These are phyloP conservation scores for Agrypnus murinus DNA, from an alignment of 2,888 invertebrate genomes.

Conservation along the genomic window DNA sequence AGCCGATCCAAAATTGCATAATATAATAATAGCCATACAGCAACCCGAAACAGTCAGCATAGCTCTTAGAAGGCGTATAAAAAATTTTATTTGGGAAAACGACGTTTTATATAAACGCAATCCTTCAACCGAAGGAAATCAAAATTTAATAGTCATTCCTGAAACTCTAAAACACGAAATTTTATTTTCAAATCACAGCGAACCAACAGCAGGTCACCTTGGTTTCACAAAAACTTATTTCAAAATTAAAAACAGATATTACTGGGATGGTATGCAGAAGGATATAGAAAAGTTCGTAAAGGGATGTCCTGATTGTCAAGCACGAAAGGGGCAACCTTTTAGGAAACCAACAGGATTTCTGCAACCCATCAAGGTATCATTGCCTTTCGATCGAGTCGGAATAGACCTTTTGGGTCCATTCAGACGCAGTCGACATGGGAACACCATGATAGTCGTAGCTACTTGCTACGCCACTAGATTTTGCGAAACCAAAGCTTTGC, in stretches of 20 bases:
- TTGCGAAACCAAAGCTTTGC: conserved; percentile 14
- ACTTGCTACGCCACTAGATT: conserved; percentile 59
- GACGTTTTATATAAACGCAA: neutral
- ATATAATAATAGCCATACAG: too few species aligned
- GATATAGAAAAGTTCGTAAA: conserved; percentile 48
- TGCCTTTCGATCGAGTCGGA: conserved; percentile 35
- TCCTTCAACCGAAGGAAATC: too few species aligned
- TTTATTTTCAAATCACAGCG: conserved; percentile 26
- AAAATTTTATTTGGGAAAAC: conserved; percentile 1
- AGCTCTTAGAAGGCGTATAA: too few species aligned
- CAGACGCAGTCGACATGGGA: too few species aligned
- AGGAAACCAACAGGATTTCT: conserved; percentile 40
- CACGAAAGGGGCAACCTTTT: conserved; percentile 33
- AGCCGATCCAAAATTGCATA: conserved; percentile 28
- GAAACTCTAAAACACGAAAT: neutral
- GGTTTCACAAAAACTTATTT: conserved; percentile 26
- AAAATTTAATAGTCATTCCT: too few species aligned
- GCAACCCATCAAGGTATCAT: conserved; percentile 32
- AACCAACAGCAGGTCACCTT: conserved; percentile 36
- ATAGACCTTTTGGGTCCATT: conserved; percentile 36
- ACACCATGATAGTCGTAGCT: conserved; percentile 49
- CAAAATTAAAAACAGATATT: conserved; percentile 42
- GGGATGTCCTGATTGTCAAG: conserved; percentile 47
- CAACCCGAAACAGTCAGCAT: too few species aligned
- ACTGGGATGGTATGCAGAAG: conserved; percentile 40